Percentiles rank a stretch among this genome's conserved stretches.
These are phyloP conservation scores for Ia io DNA, from an alignment of 2,113 vertebrate genomes.

Conservation along the genomic window DNA sequence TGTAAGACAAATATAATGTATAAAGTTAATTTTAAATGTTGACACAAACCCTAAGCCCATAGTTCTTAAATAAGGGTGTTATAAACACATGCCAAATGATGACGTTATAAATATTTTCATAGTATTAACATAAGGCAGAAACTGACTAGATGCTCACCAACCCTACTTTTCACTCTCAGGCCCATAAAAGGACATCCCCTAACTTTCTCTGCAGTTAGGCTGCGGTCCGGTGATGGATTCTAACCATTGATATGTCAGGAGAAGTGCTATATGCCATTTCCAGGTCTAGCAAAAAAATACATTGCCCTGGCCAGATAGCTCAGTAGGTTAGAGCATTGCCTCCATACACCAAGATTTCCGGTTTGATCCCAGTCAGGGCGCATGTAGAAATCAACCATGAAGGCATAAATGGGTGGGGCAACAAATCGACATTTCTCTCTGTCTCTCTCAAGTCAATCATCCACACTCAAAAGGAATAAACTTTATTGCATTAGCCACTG, in stretches of 20 bases:
- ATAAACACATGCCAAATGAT: not conserved
- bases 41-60: not conserved
- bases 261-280: not conserved
- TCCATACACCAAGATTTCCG: not conserved
- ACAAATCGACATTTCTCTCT: not conserved
- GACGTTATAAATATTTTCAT: not conserved
- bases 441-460: not conserved
- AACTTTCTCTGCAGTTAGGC: not conserved
- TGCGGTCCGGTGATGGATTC: not conserved
- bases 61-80: not conserved
- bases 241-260: not conserved
- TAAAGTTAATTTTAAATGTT: slow-evolving; percentile 8
- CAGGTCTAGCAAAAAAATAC: not conserved
- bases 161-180: not conserved
- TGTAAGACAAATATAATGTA: not conserved
- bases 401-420: not conserved
- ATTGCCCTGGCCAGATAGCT: not conserved
- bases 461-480: not conserved
- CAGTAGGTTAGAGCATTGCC: not conserved
- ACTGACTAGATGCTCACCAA: not conserved
- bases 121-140: not conserved
- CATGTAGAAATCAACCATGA: not conserved
- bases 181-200: not conserved
- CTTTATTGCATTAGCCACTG: not conserved
- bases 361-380: not conserved